Conservation (phyloP, 2,113 vertebrate genomes). For the Crotalus viridis region DNA sequence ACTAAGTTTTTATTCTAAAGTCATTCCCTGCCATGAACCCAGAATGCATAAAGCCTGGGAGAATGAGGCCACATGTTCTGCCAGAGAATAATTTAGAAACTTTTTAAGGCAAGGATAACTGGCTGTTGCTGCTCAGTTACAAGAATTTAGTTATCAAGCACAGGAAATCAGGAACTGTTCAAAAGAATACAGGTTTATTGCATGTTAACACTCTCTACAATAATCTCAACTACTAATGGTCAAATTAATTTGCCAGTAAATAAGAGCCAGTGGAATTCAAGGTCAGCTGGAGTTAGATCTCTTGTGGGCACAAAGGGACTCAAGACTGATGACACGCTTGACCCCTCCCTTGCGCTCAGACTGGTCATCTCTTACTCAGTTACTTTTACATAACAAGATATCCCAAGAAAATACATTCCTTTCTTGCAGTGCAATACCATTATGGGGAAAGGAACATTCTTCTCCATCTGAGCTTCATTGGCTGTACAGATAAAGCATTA, state of each 20-base stretch:
- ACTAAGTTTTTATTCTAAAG: background rate
- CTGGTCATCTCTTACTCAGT: background rate
- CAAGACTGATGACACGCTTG: background rate
- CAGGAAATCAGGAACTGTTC: background rate
- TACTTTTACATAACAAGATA: slow-evolving; percentile 19
- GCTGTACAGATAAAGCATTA: background rate
- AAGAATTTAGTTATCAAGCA: background rate
- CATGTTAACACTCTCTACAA: background rate
- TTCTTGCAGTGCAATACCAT: background rate
- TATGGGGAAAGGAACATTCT: background rate
- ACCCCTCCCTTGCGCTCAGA: background rate
- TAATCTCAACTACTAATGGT: background rate
- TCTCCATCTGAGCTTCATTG: background rate
- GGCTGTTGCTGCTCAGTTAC: background rate
- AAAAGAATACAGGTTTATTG: background rate
- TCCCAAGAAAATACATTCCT: background rate
- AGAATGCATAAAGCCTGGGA: background rate
- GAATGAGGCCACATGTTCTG: background rate
- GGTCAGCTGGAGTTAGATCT: background rate
- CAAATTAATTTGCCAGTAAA: background rate
- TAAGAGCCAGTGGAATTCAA: background rate
- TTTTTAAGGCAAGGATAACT: slow-evolving; percentile 9
- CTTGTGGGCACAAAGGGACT: background rate
- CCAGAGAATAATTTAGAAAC: slow-evolving; percentile 9
- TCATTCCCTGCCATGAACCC: background rate